These are phyloP conservation scores for Saimiri boliviensis DNA, from an alignment of 2,113 vertebrate genomes.

Conservation along the genomic window DNA sequence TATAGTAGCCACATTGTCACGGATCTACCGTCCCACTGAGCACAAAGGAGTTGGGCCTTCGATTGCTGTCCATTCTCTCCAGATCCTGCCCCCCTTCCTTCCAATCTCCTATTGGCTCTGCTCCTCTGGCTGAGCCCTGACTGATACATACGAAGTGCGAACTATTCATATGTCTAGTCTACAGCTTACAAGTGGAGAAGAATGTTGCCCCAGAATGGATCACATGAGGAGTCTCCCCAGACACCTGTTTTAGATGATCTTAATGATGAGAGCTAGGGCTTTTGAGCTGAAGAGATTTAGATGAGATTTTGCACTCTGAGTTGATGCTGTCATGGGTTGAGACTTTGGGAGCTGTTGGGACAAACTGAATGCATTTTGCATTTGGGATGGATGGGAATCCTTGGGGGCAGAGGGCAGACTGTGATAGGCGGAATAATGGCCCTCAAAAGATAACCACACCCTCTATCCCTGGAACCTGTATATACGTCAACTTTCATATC, in stretches of 20 bases:
- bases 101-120: neutral
- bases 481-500: too few relatives aligned
- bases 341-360: neutral
- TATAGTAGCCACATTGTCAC: too few relatives aligned
- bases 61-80: neutral
- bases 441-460: neutral
- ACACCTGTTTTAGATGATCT: neutral
- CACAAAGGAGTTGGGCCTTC: neutral
- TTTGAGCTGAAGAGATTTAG: neutral
- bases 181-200: neutral
- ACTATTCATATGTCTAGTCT: neutral
- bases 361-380: neutral
- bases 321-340: neutral
- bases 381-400: neutral
- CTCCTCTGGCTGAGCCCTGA: neutral
- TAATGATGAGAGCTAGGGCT: neutral
- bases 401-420: neutral
- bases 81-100: neutral
- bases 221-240: neutral
- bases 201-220: neutral
- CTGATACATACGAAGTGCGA: neutral
- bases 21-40: neutral
- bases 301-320: neutral
- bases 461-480: neutral
- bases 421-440: neutral